Evolutionary conservation across 2,888 invertebrate species (phyloP), one percentile per base, ranked within the genome.

Genomic region (Heteromyza rotundicornis): DNA sequence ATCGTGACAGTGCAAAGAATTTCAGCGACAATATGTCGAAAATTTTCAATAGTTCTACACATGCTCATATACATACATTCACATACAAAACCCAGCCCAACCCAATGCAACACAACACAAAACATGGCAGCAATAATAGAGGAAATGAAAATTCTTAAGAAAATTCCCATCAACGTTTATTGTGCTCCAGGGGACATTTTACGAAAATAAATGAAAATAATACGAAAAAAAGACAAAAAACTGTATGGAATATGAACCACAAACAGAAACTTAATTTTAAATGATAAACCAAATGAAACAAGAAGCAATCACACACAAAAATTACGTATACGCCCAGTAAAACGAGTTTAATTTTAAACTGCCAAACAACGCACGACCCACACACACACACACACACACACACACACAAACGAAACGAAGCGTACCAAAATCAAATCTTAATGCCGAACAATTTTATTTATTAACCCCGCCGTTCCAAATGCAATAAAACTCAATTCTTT

Each of bases 131-230:
- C 47, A 47, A 47, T 19, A 20, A 17, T 5, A 5, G 14, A 47
- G 47, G 47, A 47, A 47, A 47, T 47, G 47, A 47, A 47, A 47
- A 47, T 47, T 47, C 47, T 20, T 47, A 19, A 47, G 20, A 20
- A 47, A 47, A 47, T 20, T 3, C 20, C 20, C 20, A 47, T 47
- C 19, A 47, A 19, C 47, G 20, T 20, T 47, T 47, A 47, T 47
- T 17, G 47, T 19, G 47, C 47, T 47, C 47, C 2, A 14, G 47
- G 47, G 47, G 2, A 14, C 47, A 14, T 19, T 47, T 47, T 47
- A 7, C 20, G 7, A 27, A 27, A 27, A 27, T 27, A 27, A 40
- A 7, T 12, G 40, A 40, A 7, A 40, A 40, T 3, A 8, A 40
- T 8, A 40, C 5, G 40, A 3, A 40, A 40, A n/a, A 40, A n/a